Percentiles rank a stretch among this genome's conserved stretches.
Conservation (phyloP, 2,888 invertebrate genomes). For the Seira sanloemensis region DNA sequence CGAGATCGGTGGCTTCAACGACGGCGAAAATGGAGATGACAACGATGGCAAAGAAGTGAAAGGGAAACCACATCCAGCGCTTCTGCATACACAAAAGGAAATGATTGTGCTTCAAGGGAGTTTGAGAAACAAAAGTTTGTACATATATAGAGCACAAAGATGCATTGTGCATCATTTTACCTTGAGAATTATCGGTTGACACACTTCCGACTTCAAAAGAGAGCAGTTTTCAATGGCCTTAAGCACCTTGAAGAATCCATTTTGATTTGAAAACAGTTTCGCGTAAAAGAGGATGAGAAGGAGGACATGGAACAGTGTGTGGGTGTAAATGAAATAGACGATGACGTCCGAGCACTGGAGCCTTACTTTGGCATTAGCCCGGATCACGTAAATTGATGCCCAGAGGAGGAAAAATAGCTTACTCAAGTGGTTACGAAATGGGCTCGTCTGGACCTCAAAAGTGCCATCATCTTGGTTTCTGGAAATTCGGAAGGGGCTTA, state of each 20-base stretch:
- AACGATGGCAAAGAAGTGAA: slow-evolving; percentile 15
- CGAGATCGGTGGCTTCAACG: background rate
- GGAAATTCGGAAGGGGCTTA: slow-evolving; percentile 13
- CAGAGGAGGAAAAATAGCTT: slow-evolving; percentile 5
- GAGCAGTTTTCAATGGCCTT: slow-evolving; percentile 3
- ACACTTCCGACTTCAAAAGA: background rate
- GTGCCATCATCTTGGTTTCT: background rate
- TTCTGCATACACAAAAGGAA: background rate
- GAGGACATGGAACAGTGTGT: slow-evolving; percentile 12
- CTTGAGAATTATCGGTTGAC: background rate
- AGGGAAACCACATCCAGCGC: slow-evolving; percentile 33
- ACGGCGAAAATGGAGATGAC: slow-evolving; percentile 12
- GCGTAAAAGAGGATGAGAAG: slow-evolving; percentile 14
- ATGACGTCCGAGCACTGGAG: slow-evolving; percentile 6
- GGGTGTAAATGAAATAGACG: slow-evolving; percentile 24
- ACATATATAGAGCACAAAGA: too few species aligned
- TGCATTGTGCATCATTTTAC: too few species aligned
- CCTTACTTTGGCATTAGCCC: background rate
- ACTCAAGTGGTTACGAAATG: background rate
- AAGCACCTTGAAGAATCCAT: background rate
- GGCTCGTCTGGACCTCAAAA: background rate
- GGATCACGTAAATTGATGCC: slow-evolving; percentile 8
- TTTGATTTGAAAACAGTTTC: slow-evolving; percentile 16
- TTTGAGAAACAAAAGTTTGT: background rate
- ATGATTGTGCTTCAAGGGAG: too few species aligned